Percentiles rank a stretch among this genome's conserved stretches.
phyloP scores from a whole-genome alignment of 2,113 vertebrate species.

The Herpetotheres cachinnans region DNA sequence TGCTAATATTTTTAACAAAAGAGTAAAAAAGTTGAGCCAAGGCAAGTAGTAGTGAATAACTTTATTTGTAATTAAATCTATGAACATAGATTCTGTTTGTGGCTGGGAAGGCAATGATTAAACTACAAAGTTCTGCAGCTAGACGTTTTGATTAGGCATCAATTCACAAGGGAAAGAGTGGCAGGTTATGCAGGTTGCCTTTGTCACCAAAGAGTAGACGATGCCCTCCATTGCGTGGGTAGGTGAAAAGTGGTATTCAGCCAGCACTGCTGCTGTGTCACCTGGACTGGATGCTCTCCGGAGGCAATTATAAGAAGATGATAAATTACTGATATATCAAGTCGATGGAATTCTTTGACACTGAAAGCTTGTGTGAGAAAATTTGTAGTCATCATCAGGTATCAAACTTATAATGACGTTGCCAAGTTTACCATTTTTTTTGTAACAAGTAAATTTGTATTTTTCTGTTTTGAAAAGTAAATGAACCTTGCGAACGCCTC shows the following conservation, averaged over 20 bases:
- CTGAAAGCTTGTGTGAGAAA: neutral
- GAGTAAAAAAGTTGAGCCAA: neutral
- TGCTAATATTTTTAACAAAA: neutral
- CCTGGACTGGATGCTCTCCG: neutral
- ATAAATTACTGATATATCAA: neutral
- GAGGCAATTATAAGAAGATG: neutral
- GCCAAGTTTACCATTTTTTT: neutral
- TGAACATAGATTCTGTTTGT: neutral
- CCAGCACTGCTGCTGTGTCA: neutral
- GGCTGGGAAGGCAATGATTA: neutral
- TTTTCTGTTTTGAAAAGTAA: neutral
- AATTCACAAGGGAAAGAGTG: neutral
- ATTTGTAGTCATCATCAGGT: neutral
- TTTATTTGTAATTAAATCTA: neutral
- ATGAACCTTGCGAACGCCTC: neutral
- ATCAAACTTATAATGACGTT: neutral
- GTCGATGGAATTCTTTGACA: neutral
- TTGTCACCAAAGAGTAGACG: neutral
- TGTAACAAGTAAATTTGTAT: neutral
- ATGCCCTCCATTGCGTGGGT: neutral
- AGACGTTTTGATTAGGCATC: neutral
- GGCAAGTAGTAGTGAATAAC: neutral
- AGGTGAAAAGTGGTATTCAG: neutral
- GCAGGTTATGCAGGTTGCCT: neutral
- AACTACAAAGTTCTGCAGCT: neutral